phyloP scores from a whole-genome alignment of 1,140 invertebrate genomes.

The Scaptodrosophila lebanonensis region DNA sequence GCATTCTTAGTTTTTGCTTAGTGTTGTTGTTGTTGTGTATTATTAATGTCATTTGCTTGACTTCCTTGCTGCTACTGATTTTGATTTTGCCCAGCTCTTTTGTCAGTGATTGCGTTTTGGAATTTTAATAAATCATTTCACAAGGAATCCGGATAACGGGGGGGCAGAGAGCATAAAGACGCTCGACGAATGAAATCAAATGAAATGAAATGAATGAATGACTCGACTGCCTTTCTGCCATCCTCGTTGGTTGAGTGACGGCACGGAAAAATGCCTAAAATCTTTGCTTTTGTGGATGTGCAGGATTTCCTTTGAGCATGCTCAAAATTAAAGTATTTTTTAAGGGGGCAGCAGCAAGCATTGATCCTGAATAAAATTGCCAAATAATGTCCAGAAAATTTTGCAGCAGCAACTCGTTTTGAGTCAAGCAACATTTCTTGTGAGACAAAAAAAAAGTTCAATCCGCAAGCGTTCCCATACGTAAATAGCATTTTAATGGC shows the following conservation, averaged over 20 bases:
- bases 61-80: background rate
- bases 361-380: too few species aligned
- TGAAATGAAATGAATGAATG: conserved; percentile 66
- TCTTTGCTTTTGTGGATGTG: background rate
- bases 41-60: conserved; percentile 51
- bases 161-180: background rate
- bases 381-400: too few species aligned
- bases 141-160: conserved; percentile 52
- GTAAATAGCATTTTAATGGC: too few species aligned
- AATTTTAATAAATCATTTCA: conserved; percentile 74
- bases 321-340: conserved; percentile 32
- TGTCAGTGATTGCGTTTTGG: conserved; percentile 30
- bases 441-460: too few species aligned
- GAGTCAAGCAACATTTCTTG: too few species aligned
- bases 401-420: too few species aligned
- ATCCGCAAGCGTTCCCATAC: too few species aligned
- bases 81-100: conserved; percentile 15
- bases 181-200: conserved; percentile 43
- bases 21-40: conserved; percentile 65
- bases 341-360: too few species aligned
- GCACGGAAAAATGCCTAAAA: conserved; percentile 29
- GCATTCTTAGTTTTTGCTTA: conserved; percentile 39
- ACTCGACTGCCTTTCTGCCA: conserved; percentile 10
- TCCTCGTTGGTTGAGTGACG: conserved; percentile 23
- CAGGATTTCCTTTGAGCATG: too few species aligned